A percentile compares a stretch with the other conserved stretches of the same genome.
Conservation (phyloP, 2,113 vertebrate genomes). For the Strix uralensis region DNA sequence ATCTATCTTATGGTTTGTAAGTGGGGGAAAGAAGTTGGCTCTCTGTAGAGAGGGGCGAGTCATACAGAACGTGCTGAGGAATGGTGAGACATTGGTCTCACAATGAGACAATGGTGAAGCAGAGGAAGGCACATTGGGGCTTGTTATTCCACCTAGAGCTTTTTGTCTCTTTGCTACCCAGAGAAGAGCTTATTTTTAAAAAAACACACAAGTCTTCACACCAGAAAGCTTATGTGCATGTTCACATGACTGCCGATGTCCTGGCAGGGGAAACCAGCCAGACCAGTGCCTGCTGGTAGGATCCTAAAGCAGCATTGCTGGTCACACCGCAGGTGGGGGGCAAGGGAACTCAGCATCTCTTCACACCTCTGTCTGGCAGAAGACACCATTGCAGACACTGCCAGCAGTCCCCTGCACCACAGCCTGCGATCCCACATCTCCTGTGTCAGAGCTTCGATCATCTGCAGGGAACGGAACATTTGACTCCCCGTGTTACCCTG, state of each 20-base stretch:
- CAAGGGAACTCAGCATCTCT: neutral
- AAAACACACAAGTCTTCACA: neutral
- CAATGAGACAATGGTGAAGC: neutral
- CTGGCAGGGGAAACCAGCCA: neutral
- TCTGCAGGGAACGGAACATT: neutral
- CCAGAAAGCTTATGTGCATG: neutral
- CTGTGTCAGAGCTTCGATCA: neutral
- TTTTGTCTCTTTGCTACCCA: neutral
- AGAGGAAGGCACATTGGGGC: neutral
- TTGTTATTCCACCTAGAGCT: neutral
- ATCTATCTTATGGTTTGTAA: neutral
- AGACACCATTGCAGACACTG: neutral
- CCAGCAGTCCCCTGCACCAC: neutral
- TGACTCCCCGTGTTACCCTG: neutral
- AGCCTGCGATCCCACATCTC: neutral
- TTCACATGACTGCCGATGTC: neutral
- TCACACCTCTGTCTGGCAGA: neutral
- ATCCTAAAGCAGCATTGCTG: neutral
- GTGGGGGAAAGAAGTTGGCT: neutral
- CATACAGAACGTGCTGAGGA: fast-evolving
- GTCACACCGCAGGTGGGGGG: neutral
- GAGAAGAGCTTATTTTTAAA: neutral
- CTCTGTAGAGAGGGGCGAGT: neutral
- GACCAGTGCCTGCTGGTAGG: neutral
- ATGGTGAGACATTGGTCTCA: neutral